Conservation (phyloP, 2,888 invertebrate species). For the Nephrocerus scutellatus region DNA sequence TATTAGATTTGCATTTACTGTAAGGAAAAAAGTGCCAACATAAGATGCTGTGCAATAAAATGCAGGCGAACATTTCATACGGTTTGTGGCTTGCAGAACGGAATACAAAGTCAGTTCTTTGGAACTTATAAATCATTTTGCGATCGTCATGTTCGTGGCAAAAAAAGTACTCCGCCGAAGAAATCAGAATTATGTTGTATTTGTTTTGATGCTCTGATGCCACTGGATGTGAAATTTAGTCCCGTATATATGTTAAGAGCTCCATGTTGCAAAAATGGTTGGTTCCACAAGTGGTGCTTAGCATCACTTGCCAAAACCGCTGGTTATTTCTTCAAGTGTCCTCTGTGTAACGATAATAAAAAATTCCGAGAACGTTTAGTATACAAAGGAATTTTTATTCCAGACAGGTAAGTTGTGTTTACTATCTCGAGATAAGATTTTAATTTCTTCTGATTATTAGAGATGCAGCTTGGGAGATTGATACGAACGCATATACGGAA, state of each 20-base stretch:
- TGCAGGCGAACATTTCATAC: slow-evolving; percentile 69
- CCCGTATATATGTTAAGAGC: slow-evolving; percentile 55
- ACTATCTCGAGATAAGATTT: too few species aligned
- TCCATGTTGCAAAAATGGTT: slow-evolving; percentile 69
- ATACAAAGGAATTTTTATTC: slow-evolving; percentile 67
- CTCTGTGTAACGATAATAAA: slow-evolving; percentile 68
- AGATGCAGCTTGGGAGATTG: slow-evolving; percentile 78
- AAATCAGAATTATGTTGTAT: slow-evolving; percentile 54
- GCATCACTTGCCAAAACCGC: slow-evolving; percentile 65
- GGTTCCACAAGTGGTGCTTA: slow-evolving; percentile 69
- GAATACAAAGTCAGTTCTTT: slow-evolving; percentile 58
- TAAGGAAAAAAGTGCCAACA: slow-evolving; percentile 57
- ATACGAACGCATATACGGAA: slow-evolving; percentile 68
- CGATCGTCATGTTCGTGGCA: slow-evolving; percentile 21
- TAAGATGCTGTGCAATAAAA: slow-evolving; percentile 59
- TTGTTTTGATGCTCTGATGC: slow-evolving; percentile 54
- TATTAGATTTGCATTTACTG: slow-evolving; percentile 66
- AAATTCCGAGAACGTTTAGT: slow-evolving; percentile 44
- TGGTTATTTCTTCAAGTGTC: slow-evolving; percentile 80
- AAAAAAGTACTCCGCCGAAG: slow-evolving; percentile 8
- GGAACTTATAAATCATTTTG: slow-evolving; percentile 53
- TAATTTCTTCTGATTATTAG: too few species aligned
- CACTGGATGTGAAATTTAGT: slow-evolving; percentile 39
- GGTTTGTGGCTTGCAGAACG: slow-evolving; percentile 61
- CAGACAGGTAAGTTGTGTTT: slow-evolving; percentile 64